Evolutionary conservation across 2,797 vertebrate genomes (phyloP).

Genomic region (Lemur catta): DNA sequence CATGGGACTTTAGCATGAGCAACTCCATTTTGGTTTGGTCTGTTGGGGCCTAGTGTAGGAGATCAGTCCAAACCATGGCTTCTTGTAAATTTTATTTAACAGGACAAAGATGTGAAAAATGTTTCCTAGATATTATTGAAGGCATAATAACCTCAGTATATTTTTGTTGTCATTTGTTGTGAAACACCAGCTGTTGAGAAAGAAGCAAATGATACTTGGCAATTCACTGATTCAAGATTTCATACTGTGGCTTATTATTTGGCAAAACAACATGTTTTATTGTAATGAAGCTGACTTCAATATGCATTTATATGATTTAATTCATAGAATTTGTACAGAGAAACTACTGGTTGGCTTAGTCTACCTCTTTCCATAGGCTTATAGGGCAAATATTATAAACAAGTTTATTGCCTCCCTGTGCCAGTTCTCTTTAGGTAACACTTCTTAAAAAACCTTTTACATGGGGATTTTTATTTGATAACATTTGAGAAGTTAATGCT

Average conservation of each 20-base stretch:
- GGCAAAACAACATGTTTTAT: neutral
- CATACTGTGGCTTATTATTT: neutral
- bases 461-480: neutral
- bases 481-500: neutral
- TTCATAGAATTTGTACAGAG: neutral
- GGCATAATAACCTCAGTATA: neutral
- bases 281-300: neutral
- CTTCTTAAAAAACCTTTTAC: neutral
- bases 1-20: neutral
- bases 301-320: neutral
- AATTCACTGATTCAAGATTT: neutral
- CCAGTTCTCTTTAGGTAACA: neutral
- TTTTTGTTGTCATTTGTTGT: constrained; percentile 26
- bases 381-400: neutral
- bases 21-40: neutral
- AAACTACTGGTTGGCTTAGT: neutral
- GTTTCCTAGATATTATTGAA: neutral
- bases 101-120: neutral
- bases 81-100: neutral
- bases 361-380: neutral
- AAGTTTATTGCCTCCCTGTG: neutral
- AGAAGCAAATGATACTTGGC: neutral
- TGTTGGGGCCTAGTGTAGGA: neutral
- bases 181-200: neutral
- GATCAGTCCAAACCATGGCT: neutral